These are phyloP conservation scores for Meliscaeva auricollis DNA, from an alignment of 2,888 invertebrate species.

Conservation along the genomic window DNA sequence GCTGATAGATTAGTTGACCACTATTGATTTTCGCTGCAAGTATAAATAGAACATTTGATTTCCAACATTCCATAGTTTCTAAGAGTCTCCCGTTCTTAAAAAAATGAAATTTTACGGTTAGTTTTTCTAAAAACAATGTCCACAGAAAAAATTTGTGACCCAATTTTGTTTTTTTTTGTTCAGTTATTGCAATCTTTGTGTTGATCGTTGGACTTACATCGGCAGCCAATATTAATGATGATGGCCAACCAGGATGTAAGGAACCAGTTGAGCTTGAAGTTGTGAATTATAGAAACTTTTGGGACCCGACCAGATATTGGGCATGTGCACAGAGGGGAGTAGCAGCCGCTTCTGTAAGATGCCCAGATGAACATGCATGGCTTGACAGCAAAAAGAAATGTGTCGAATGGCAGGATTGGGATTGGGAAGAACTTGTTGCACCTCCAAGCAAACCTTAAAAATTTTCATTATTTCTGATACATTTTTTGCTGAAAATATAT, in stretches of 20 bases:
- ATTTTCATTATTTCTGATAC: not conserved
- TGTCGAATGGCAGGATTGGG: slow-evolving; percentile 80
- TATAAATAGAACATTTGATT: no score
- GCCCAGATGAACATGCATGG: slow-evolving; percentile 77
- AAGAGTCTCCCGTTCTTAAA: no score
- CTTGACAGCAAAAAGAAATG: slow-evolving; percentile 79
- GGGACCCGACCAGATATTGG: slow-evolving; percentile 80
- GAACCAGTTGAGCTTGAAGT: slow-evolving; percentile 78
- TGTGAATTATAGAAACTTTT: slow-evolving; percentile 78
- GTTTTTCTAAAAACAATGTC: no score
- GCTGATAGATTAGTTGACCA: no score
- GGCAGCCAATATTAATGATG: slow-evolving; percentile 52
- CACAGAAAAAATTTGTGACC: not conserved
- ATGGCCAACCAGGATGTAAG: slow-evolving; percentile 80
- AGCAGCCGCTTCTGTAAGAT: slow-evolving; percentile 77
- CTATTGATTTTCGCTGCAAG: no score
- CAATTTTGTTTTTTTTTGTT: not conserved
- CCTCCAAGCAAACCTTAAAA: slow-evolving; percentile 77
- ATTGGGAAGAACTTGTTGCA: slow-evolving; percentile 78
- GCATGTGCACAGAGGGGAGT: slow-evolving; percentile 77
- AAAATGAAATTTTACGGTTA: no score
- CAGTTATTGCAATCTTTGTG: not conserved
- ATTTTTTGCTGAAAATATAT: not conserved
- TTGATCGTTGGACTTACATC: slow-evolving; percentile 2
- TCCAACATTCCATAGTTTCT: no score